Evolutionary conservation across 1,140 invertebrate species (phyloP).

Genomic region (Halesus radiatus): DNA sequence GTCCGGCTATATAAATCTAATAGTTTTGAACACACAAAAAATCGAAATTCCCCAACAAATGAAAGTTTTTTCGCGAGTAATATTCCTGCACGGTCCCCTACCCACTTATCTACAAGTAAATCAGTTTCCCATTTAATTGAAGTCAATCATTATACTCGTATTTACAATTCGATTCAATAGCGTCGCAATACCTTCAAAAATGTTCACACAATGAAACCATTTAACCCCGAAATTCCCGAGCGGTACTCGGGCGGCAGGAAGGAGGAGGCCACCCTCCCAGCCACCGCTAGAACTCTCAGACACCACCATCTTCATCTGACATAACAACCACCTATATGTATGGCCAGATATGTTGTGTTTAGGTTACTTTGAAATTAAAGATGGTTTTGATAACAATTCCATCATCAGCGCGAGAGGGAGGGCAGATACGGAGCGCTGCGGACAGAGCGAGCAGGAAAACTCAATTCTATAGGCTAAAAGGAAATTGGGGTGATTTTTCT

Average conservation of each 20-base stretch:
- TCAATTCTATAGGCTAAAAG: slow-evolving; percentile 59
- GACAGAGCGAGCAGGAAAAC: slow-evolving; percentile 46
- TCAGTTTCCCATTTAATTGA: too few relatives aligned
- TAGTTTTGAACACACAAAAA: too few relatives aligned
- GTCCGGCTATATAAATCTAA: too few relatives aligned
- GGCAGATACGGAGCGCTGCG: slow-evolving; percentile 57
- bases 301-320: slow-evolving; percentile 34
- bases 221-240: slow-evolving; percentile 30
- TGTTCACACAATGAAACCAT: slow-evolving; percentile 32
- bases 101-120: too few relatives aligned
- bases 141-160: neutral
- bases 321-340: slow-evolving; percentile 47
- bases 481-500: slow-evolving; percentile 71
- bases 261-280: neutral
- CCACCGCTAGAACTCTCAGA: neutral
- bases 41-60: too few relatives aligned
- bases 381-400: slow-evolving; percentile 69
- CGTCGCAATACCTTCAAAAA: neutral
- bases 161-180: slow-evolving; percentile 19
- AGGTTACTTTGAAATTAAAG: slow-evolving; percentile 66
- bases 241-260: neutral
- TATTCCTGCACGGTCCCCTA: too few relatives aligned
- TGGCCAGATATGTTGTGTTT: slow-evolving; percentile 58
- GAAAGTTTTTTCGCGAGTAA: too few relatives aligned
- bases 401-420: slow-evolving; percentile 63